phyloP scores from a whole-genome alignment of 2,113 vertebrate genomes.

The Nannobrachium achirus region DNA sequence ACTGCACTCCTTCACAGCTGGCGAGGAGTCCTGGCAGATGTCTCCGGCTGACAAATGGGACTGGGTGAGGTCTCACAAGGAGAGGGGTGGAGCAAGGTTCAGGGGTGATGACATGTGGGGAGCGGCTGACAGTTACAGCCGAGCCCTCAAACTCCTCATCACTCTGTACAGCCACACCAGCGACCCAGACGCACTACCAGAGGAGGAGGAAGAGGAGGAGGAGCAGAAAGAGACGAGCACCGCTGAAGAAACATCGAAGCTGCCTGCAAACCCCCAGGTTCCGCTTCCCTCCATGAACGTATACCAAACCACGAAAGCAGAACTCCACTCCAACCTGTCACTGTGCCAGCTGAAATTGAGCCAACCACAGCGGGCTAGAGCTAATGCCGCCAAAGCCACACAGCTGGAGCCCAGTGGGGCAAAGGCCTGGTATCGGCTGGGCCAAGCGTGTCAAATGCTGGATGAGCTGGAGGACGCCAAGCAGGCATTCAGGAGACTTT shows the following conservation, averaged over 20 bases:
- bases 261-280: conserved; percentile 33
- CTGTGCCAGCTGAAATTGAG: conserved; percentile 86
- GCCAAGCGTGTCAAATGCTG: conserved; percentile 83
- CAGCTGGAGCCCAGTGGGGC: conserved; percentile 78
- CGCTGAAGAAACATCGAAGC: conserved; percentile 5
- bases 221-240: conserved; percentile 23
- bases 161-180: conserved; percentile 58
- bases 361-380: conserved; percentile 78
- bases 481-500: conserved; percentile 79
- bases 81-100: conserved; percentile 81
- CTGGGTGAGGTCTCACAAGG: conserved; percentile 78
- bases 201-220: conserved; percentile 2
- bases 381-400: conserved; percentile 82
- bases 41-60: conserved; percentile 78
- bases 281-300: conserved; percentile 65
- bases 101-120: conserved; percentile 81
- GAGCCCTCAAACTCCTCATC: conserved; percentile 84
- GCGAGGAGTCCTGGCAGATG: conserved; percentile 86
- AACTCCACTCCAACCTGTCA: conserved; percentile 86
- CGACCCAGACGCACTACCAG: conserved; percentile 7
- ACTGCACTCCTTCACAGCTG: conserved; percentile 77
- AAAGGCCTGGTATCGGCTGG: conserved; percentile 88
- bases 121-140: conserved; percentile 83
- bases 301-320: conserved; percentile 72
- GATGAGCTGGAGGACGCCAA: conserved; percentile 84